phyloP scores from a whole-genome alignment of 2,888 invertebrate species.

The Embidobia sp. region DNA sequence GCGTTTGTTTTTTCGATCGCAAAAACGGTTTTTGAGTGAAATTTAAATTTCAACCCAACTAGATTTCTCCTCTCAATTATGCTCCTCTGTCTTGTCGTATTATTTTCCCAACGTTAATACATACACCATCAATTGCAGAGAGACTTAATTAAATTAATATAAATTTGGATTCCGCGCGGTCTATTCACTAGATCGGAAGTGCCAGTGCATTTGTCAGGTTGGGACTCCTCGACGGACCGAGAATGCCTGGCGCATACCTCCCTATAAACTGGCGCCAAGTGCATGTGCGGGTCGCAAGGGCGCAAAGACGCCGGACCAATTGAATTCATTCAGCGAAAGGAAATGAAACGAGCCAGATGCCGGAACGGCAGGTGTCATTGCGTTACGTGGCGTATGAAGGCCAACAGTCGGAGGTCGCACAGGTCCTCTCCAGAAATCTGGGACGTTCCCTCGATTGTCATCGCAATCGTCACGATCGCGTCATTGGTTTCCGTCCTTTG shows the following conservation, averaged over 20 bases:
- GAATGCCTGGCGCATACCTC: slow-evolving; percentile 48
- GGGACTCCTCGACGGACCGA: slow-evolving; percentile 32
- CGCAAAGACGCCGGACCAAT: slow-evolving; percentile 67
- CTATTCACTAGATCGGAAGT: slow-evolving; percentile 69
- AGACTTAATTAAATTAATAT: slow-evolving; percentile 68
- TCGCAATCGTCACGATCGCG: background rate
- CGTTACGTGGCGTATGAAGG: slow-evolving; percentile 47
- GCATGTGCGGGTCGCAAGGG: slow-evolving; percentile 47
- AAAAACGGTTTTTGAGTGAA: too few relatives aligned
- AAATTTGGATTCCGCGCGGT: slow-evolving; percentile 63
- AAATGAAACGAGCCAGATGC: slow-evolving; percentile 61
- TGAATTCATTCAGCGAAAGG: slow-evolving; percentile 69
- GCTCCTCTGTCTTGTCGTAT: too few relatives aligned
- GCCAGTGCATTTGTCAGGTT: slow-evolving; percentile 70
- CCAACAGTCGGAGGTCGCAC: slow-evolving; percentile 27
- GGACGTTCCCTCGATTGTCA: background rate
- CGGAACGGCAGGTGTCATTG: slow-evolving; percentile 68
- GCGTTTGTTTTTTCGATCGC: too few relatives aligned
- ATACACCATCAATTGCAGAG: slow-evolving; percentile 10
- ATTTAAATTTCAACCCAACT: too few relatives aligned
- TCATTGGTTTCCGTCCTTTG: background rate
- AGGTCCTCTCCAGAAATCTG: slow-evolving; percentile 13
- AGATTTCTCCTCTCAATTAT: too few relatives aligned
- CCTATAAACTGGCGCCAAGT: slow-evolving; percentile 38
- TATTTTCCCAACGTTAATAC: too few relatives aligned